A percentile compares a stretch with the other conserved stretches of the same genome.
phyloP scores from a whole-genome alignment of 2,113 vertebrate species.

The Gallinago jamesoni region DNA sequence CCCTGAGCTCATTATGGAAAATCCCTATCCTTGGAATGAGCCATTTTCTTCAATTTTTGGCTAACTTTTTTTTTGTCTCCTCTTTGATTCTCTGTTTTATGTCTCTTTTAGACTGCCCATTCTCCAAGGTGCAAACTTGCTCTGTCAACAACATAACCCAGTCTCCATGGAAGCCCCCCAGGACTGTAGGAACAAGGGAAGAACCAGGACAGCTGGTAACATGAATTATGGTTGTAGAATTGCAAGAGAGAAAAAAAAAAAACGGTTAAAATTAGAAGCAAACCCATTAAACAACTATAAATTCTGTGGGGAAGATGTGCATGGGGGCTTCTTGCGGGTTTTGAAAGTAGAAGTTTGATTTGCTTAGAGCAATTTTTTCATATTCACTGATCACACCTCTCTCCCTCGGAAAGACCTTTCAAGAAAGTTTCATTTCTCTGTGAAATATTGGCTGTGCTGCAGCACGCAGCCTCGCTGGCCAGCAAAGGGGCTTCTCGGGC shows the following conservation, averaged over 20 bases:
- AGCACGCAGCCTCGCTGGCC: neutral
- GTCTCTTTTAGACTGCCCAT: neutral
- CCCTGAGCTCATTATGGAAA: neutral
- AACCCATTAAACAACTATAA: neutral
- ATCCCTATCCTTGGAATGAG: neutral
- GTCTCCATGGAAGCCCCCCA: rapidly evolving
- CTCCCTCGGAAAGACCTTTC: neutral
- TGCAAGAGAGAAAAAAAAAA: neutral
- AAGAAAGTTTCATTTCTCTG: neutral
- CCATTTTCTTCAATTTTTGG: neutral
- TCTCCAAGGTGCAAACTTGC: neutral
- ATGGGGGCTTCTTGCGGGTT: neutral
- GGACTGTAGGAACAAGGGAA: neutral
- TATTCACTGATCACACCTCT: neutral
- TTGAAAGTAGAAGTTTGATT: neutral
- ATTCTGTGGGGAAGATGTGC: neutral
- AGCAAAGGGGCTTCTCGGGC: neutral
- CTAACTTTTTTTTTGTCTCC: neutral
- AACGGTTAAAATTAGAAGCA: neutral
- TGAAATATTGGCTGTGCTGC: neutral
- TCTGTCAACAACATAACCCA: too few species aligned
- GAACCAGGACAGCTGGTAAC: neutral
- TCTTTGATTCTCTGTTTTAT: neutral
- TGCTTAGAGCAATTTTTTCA: neutral
- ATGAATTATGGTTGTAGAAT: neutral